A percentile compares a stretch with the other conserved stretches of the same genome.
These are phyloP conservation scores for Eriosoma lanigerum DNA, from an alignment of 1,140 invertebrate genomes.

Conservation along the genomic window DNA sequence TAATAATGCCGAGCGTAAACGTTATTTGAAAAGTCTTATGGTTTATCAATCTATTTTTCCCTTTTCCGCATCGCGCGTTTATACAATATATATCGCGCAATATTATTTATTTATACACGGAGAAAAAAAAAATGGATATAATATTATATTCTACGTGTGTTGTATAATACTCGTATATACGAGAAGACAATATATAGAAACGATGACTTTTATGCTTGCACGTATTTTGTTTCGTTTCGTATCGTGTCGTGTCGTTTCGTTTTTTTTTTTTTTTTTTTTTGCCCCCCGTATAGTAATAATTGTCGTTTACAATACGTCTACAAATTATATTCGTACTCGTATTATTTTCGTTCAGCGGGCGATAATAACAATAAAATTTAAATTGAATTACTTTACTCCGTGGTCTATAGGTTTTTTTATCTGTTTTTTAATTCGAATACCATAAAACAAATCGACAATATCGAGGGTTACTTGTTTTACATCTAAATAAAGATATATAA, in stretches of 20 bases:
- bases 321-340: too few species aligned
- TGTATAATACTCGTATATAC: neutral
- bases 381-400: slow-evolving; percentile 40
- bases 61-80: neutral
- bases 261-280: neutral
- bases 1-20: neutral
- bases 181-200: too few species aligned
- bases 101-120: neutral
- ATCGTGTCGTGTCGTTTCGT: too few species aligned
- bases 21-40: slow-evolving; percentile 1
- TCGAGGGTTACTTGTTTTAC: slow-evolving; percentile 22
- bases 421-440: slow-evolving; percentile 25
- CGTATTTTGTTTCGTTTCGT: too few species aligned
- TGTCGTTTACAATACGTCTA: neutral
- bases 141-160: neutral
- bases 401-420: neutral
- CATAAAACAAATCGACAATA: slow-evolving; percentile 39
- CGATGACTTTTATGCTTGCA: too few species aligned
- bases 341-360: neutral
- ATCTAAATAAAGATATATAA: neutral
- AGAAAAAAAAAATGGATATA: neutral
- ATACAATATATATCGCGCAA: neutral
- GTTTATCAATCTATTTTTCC: slow-evolving; percentile 18
- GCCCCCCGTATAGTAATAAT: neutral
- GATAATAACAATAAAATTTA: slow-evolving; percentile 46